Percentiles rank a stretch among this genome's conserved stretches.
Conservation (phyloP, 2,888 invertebrate species). For the Chaetoderma sp. region DNA sequence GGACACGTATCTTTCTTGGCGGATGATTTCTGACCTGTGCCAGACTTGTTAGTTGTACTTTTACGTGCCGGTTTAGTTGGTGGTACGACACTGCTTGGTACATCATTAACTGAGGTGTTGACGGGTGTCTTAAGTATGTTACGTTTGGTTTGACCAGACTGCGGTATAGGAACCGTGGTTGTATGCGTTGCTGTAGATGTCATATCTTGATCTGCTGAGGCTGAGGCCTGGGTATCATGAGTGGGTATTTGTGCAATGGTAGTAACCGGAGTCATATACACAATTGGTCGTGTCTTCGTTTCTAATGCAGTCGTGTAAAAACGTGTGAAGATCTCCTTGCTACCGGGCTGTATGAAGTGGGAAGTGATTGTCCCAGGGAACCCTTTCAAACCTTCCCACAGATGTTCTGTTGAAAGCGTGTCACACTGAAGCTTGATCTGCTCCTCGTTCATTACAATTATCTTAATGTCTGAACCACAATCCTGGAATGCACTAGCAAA, state of each 20-base stretch:
- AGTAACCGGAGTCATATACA: not conserved
- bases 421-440: not conserved
- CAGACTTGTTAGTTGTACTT: too few relatives aligned
- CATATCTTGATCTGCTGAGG: too few relatives aligned
- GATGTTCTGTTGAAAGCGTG: not conserved
- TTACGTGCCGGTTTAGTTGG: too few relatives aligned
- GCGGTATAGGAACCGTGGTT: too few relatives aligned
- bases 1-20: not conserved
- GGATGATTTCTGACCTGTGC: too few relatives aligned
- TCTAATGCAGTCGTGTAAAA: not conserved
- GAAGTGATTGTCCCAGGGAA: constrained; percentile 7
- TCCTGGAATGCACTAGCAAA: constrained; percentile 9
- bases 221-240: not conserved
- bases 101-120: too few relatives aligned
- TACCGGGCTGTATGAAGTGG: not conserved
- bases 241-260: not conserved
- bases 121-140: too few relatives aligned
- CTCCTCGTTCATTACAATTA: not conserved
- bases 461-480: not conserved
- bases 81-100: too few relatives aligned
- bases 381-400: not conserved
- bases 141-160: too few relatives aligned
- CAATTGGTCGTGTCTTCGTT: not conserved
- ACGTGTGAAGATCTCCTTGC: not conserved
- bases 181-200: too few relatives aligned